Conservation (phyloP, 2,113 vertebrate genomes). For the Bambusicola thoracicus region DNA sequence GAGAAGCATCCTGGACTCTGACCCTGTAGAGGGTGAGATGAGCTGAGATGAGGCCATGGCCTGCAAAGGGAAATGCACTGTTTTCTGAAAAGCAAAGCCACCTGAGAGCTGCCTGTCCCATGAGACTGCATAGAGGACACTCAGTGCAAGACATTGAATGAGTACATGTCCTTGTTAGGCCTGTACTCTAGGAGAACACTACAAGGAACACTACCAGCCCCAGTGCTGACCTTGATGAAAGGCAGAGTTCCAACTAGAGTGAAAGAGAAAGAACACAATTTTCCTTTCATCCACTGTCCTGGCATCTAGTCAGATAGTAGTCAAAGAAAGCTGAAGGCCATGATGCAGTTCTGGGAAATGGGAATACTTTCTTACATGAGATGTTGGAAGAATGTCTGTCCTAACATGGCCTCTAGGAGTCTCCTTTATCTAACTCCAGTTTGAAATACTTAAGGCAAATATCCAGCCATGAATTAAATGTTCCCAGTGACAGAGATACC, state of each 20-base stretch:
- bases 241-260: slow-evolving; percentile 3
- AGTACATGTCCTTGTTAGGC: not conserved
- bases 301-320: not conserved
- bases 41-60: not conserved
- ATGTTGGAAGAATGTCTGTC: not conserved
- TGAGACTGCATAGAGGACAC: accelerated
- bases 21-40: not conserved
- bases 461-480: not conserved
- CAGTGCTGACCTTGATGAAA: not conserved
- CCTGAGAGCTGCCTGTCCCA: not conserved
- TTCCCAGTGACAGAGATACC: not conserved
- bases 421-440: slow-evolving; percentile 9
- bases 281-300: slow-evolving; percentile 20
- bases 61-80: not conserved
- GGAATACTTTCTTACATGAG: not conserved
- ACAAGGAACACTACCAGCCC: not conserved
- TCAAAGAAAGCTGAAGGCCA: not conserved
- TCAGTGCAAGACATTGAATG: not conserved
- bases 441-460: not conserved
- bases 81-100: not conserved
- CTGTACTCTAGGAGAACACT: not conserved
- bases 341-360: not conserved
- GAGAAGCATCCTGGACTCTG: not conserved
- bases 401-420: not conserved
- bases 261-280: not conserved